Evolutionary conservation across 2,888 invertebrate genomes (phyloP).

Genomic region (Dolichopus griseipennis): DNA sequence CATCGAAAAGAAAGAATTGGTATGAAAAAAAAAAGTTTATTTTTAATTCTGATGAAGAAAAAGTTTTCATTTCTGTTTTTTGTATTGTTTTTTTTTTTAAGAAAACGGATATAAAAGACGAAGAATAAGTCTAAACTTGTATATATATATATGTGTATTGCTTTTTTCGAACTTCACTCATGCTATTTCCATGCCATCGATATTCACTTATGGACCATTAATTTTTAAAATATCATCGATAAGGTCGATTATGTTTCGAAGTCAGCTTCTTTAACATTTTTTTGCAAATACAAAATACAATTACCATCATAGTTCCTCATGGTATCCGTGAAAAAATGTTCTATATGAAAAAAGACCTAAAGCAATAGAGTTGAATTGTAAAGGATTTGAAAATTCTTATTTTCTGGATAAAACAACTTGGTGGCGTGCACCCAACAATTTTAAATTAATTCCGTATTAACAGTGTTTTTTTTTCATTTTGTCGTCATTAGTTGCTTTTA

Average conservation of each 20-base stretch:
- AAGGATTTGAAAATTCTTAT: too few species aligned
- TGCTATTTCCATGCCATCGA: neutral
- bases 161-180: too few species aligned
- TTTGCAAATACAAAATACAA: neutral
- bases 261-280: neutral
- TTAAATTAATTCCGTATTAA: too few species aligned
- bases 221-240: neutral
- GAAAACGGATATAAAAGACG: too few species aligned
- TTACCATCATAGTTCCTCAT: neutral
- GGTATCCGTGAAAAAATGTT: neutral
- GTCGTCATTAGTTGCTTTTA: too few species aligned
- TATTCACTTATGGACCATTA: neutral
- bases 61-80: neutral
- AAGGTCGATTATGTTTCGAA: conserved; percentile 1
- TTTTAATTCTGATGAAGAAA: neutral
- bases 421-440: too few species aligned
- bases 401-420: too few species aligned
- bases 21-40: neutral
- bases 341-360: too few species aligned
- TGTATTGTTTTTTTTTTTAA: neutral
- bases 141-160: too few species aligned
- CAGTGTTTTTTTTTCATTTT: too few species aligned
- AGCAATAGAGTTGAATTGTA: too few species aligned
- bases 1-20: neutral
- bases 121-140: too few species aligned